A percentile compares a stretch with the other conserved stretches of the same genome.
Evolutionary conservation across 2,113 vertebrate species (phyloP).

Genomic region (Ictalurus punctatus): DNA sequence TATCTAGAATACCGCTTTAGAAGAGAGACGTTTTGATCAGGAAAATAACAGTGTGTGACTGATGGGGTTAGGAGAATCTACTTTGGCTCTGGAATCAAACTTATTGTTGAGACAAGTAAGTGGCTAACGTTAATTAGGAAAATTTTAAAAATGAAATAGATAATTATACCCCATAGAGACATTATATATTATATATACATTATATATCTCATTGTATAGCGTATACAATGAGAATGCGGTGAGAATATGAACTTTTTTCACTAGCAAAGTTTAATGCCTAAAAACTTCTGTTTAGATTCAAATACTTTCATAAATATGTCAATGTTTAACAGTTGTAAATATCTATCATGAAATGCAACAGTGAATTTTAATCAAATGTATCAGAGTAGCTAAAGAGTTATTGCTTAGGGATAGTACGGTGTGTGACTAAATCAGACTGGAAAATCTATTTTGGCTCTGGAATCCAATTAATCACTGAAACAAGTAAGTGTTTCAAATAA

Average conservation of each 20-base stretch:
- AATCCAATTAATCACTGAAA: conserved; percentile 43
- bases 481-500: conserved; percentile 37
- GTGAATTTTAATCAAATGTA: not conserved
- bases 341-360: not conserved
- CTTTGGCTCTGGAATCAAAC: conserved; percentile 34
- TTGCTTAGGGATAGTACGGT: conserved; percentile 8
- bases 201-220: too few species aligned
- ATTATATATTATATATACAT: too few species aligned
- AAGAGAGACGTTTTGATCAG: too few species aligned
- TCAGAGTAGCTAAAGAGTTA: not conserved
- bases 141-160: not conserved
- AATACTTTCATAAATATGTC: not conserved
- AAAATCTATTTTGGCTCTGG: conserved; percentile 53
- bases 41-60: conserved; percentile 39
- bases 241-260: not conserved
- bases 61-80: not conserved
- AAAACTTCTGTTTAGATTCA: not conserved
- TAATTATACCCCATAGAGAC: too few species aligned
- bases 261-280: not conserved
- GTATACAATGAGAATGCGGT: not conserved
- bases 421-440: conserved; percentile 38
- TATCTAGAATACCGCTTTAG: not conserved
- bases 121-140: not conserved
- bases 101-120: conserved; percentile 40
- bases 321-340: not conserved